Evolutionary conservation across 2,797 vertebrate species (phyloP).

Genomic region (Furcifer pardalis): DNA sequence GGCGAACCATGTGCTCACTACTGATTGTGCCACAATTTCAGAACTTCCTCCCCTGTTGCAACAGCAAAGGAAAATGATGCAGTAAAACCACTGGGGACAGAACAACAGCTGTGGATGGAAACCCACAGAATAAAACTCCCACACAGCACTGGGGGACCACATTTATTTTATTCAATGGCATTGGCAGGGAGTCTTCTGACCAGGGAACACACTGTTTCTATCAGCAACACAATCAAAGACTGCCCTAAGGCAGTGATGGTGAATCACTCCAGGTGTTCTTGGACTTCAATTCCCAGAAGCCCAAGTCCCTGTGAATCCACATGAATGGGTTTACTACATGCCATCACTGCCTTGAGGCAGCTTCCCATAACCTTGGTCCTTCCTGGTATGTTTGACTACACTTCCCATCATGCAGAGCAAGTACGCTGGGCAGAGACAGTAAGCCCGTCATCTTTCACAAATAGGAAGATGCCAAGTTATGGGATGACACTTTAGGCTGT

Average conservation of each 20-base stretch:
- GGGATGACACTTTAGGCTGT: not conserved
- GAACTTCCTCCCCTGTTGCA: not conserved
- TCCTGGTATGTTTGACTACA: not conserved
- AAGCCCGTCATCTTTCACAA: not conserved
- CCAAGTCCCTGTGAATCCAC: no score
- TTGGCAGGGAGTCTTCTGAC: no score
- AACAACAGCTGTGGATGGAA: accelerated
- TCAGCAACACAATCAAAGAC: no score
- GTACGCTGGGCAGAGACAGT: not conserved
- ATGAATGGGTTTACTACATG: no score
- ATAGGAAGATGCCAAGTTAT: not conserved
- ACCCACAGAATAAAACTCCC: accelerated
- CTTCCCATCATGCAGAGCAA: no score
- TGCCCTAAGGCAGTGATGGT: not conserved
- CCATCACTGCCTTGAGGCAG: no score
- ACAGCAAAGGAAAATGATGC: not conserved
- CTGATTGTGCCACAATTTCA: not conserved
- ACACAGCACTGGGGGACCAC: no score
- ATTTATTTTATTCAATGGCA: not conserved
- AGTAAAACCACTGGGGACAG: not conserved
- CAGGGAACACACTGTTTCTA: no score
- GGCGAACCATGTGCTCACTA: not conserved
- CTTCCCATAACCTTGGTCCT: not conserved
- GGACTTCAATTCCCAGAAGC: no score
- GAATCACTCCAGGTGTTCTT: no score